These are phyloP conservation scores for Drosophila subquinaria DNA, from an alignment of 2,888 invertebrate genomes.

Conservation along the genomic window DNA sequence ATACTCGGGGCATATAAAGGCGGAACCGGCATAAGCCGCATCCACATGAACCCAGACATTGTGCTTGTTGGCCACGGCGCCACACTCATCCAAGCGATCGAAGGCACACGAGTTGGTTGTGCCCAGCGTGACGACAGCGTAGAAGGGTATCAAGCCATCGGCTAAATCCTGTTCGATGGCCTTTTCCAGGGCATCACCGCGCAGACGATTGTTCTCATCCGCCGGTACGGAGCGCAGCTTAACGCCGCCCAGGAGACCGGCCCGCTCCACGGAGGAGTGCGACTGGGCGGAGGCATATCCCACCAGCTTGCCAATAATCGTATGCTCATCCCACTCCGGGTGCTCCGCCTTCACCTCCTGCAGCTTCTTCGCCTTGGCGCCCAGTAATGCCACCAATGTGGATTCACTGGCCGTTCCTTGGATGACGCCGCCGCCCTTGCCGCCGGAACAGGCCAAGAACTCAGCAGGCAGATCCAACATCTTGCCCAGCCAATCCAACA, in stretches of 20 bases:
- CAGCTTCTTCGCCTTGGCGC: conserved; percentile 92
- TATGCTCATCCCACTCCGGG: conserved; percentile 91
- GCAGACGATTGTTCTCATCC: conserved; percentile 90
- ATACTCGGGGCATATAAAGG: conserved; percentile 98
- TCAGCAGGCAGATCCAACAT: conserved; percentile 94
- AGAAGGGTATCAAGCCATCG: conserved; percentile 97
- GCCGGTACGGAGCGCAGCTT: conserved; percentile 90
- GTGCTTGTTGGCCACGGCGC: conserved; percentile 92
- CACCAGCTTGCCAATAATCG: conserved; percentile 92
- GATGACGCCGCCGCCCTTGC: conserved; percentile 95
- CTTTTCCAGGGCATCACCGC: conserved; percentile 90
- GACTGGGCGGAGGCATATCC: conserved; percentile 96
- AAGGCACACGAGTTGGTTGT: conserved; percentile 99
- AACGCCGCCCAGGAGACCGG: conserved; percentile 95
- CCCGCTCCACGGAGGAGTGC: conserved; percentile 97
- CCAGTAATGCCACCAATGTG: conserved; percentile 95
- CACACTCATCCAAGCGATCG: conserved; percentile 95
- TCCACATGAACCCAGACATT: conserved; percentile 97
- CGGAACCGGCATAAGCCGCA: conserved; percentile 98
- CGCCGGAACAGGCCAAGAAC: conserved; percentile 93
- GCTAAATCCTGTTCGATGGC: conserved; percentile 94
- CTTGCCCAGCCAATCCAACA: conserved; percentile 98
- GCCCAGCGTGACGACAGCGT: conserved; percentile 95
- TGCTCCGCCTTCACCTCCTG: conserved; percentile 89
- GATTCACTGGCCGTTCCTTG: conserved; percentile 98